Evolutionary conservation across 2,888 invertebrate species (phyloP), one percentile per base, ranked within the genome.

Genomic region (Dioctria rufipes): DNA sequence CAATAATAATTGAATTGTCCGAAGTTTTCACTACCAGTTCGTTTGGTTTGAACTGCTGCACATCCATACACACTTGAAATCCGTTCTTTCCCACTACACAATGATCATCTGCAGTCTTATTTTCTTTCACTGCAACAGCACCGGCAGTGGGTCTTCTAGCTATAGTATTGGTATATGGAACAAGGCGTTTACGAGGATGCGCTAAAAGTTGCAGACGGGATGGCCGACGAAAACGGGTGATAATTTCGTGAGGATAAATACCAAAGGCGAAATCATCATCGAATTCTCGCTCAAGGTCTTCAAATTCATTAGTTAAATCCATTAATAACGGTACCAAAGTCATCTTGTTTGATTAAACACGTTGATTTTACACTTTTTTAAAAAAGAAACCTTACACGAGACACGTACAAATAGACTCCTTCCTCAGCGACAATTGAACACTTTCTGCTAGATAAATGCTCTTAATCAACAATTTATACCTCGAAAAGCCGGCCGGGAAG

Each of bases 11-110:
- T 78, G 91, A 91, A 84, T 93, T 92, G 6, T 94, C 95, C 0
- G 93, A 91, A 0, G 94, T 94, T 87, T 95, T 95, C 25, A 96
- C 95, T n/a, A 92, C 90, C 63, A 96, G 93, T 87, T 95, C 95
- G 9, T 93, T 92, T 0, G 95, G 95, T 4, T 91, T 89, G 86
- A 94, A 96, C 85, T 95, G 94, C 85, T 94, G 93, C 0, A 95
- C 94, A 86, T 95, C 95, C 81, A 95, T 89, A 83, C 91, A 92
- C n/a, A 94, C 92, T 85, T 93, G 93, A 81, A 93, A 93, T 80
- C 93, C 92, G 84, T 93, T 92, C 4, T 92, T 91, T 84, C 93
- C 92, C 25, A 89, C 85, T 2, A 25, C 25, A 25, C 25, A 25
- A 25, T 25, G 25, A 25, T 25, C 25, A 25, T 25, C 25, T 25